Evolutionary conservation across 2,113 vertebrate species (phyloP).

Genomic region (Esox niger): DNA sequence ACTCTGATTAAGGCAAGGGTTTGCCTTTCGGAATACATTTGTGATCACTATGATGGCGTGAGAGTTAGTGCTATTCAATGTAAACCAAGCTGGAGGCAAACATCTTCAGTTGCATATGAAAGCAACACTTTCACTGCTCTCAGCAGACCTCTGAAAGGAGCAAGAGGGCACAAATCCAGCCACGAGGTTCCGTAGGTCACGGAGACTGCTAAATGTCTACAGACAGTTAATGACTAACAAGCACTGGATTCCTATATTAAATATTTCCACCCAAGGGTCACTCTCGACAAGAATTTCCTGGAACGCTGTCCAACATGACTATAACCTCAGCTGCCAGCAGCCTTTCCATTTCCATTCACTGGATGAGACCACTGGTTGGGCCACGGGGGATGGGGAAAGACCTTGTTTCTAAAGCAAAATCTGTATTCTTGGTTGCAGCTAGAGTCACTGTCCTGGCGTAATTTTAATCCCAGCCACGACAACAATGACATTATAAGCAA

Average conservation of each 20-base stretch:
- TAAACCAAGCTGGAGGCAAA: not conserved
- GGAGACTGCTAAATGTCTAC: conserved; percentile 37
- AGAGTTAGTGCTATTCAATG: not conserved
- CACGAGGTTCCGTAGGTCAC: conserved; percentile 33
- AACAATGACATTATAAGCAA: not conserved
- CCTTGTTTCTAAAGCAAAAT: not conserved
- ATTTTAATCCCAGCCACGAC: not conserved
- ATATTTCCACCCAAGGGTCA: conserved; percentile 46
- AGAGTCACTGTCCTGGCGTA: not conserved
- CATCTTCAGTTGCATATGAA: not conserved
- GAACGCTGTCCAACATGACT: conserved; percentile 32
- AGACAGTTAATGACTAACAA: conserved; percentile 38
- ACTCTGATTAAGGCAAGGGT: not conserved
- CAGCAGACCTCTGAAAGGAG: conserved; percentile 26
- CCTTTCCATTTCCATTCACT: conserved; percentile 30
- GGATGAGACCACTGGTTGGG: conserved; percentile 15
- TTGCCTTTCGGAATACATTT: not conserved
- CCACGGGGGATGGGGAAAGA: conserved; percentile 14
- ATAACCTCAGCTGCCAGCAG: conserved; percentile 28
- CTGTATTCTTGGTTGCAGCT: not conserved
- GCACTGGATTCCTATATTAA: conserved; percentile 34
- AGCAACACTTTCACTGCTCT: conserved; percentile 17
- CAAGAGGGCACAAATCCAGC: conserved; percentile 23
- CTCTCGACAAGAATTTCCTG: conserved; percentile 53
- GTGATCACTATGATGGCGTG: not conserved